phyloP scores from a whole-genome alignment of 35 echinoderm and acorn worm genomes.

The Heliocidaris erythrogramma region DNA sequence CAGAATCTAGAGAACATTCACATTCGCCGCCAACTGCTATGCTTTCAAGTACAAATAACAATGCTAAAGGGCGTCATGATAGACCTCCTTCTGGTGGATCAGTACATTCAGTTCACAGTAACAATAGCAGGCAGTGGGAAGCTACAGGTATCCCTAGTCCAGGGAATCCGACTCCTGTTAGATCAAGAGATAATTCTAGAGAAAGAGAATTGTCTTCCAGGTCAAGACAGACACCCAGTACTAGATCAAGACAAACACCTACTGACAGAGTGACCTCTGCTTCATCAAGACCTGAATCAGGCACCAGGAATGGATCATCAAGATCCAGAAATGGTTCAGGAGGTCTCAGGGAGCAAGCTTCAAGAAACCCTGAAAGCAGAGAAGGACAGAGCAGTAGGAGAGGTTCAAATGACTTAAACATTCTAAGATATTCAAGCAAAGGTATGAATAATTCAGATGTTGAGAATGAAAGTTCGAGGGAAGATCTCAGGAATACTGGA shows the following conservation, averaged over 20 bases:
- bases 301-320: neutral
- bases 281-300: neutral
- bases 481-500: neutral
- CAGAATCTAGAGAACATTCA: neutral
- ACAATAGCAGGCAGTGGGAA: neutral
- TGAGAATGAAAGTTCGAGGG: constrained; percentile 18
- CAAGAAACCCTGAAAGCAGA: neutral
- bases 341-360: neutral
- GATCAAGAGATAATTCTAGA: neutral
- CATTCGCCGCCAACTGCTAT: neutral
- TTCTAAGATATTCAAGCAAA: constrained; percentile 13
- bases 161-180: neutral
- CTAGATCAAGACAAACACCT: neutral
- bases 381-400: neutral
- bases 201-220: neutral
- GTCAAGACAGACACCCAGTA: constrained; percentile 16
- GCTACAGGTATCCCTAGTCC: neutral
- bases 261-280: neutral
- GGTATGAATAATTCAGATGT: constrained; percentile 25
- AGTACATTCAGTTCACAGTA: neutral
- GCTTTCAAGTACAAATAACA: constrained; percentile 31
- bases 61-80: neutral
- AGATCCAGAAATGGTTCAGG: neutral
- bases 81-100: constrained; percentile 27
- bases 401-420: constrained; percentile 32